A percentile compares a stretch with the other conserved stretches of the same genome.
Evolutionary conservation across 92 coral and sea anemone species (phyloP).

Genomic region (Blastomussa wellsi): DNA sequence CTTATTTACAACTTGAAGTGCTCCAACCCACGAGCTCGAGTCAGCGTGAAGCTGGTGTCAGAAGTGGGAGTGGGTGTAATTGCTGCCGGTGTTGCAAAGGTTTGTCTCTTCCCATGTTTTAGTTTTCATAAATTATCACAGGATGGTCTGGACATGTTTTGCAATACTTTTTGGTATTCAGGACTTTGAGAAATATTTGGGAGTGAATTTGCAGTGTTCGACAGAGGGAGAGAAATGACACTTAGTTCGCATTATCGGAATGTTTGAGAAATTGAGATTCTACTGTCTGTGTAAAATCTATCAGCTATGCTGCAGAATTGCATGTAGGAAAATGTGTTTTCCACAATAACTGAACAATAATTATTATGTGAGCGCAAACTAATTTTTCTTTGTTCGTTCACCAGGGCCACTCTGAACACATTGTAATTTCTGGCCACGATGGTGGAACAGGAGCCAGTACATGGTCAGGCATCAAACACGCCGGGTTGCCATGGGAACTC

Average conservation of each 20-base stretch:
- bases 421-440: conserved; percentile 95
- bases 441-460: conserved; percentile 99
- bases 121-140: no score
- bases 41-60: conserved; percentile 95
- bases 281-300: no score
- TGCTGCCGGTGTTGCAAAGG: conserved; percentile 99
- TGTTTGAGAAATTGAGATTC: no score
- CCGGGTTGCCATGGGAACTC: conserved; percentile 99
- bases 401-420: conserved; percentile 97
- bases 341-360: no score
- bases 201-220: no score
- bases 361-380: neutral
- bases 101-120: neutral
- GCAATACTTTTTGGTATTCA: no score
- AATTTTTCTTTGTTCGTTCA: neutral
- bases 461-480: conserved; percentile 99
- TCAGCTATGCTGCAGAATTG: no score
- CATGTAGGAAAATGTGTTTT: no score
- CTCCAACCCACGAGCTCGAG: conserved; percentile 81
- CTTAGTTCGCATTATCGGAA: no score
- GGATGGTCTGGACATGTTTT: no score
- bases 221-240: no score
- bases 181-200: no score
- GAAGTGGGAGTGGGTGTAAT: conserved; percentile 99
- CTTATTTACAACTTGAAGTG: conserved; percentile 93